These are phyloP conservation scores for Myxocyprinus asiaticus DNA, from an alignment of 2,113 vertebrate genomes.

Conservation along the genomic window DNA sequence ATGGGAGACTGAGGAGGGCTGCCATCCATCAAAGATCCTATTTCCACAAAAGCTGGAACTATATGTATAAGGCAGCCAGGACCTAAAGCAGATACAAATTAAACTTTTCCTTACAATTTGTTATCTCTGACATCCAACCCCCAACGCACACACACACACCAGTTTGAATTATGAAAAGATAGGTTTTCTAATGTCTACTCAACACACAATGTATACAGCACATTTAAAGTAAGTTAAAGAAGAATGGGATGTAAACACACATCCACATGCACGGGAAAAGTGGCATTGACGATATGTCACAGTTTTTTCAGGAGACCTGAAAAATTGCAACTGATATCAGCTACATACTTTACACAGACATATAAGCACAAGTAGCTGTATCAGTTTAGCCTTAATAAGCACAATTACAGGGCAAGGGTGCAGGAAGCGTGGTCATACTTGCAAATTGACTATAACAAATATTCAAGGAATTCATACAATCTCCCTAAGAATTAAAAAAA, in stretches of 20 bases:
- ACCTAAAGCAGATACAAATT: constrained; percentile 76
- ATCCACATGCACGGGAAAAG: no score
- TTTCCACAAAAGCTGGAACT: constrained; percentile 70
- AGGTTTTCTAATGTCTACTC: constrained; percentile 30
- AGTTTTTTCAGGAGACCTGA: no score
- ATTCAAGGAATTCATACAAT: not conserved
- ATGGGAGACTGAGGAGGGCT: constrained; percentile 60
- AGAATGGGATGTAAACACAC: not conserved
- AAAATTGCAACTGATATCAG: no score
- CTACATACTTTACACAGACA: no score
- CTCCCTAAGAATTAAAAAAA: constrained; percentile 25
- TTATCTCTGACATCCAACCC: constrained; percentile 72
- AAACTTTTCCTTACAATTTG: constrained; percentile 70
- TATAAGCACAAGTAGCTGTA: no score
- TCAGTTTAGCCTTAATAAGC: no score
- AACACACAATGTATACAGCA: not conserved
- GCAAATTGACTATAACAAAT: not conserved
- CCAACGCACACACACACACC: not conserved
- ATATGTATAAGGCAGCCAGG: constrained; percentile 74
- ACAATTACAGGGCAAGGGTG: not conserved
- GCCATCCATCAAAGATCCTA: constrained; percentile 79
- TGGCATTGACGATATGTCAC: no score
- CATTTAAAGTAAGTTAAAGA: not conserved
- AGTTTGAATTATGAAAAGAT: constrained; percentile 70
- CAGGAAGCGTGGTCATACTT: not conserved